Base-by-base conservation (phyloP, 2,113 vertebrate genomes). In the Plecturocebus donacophilus region DNA sequence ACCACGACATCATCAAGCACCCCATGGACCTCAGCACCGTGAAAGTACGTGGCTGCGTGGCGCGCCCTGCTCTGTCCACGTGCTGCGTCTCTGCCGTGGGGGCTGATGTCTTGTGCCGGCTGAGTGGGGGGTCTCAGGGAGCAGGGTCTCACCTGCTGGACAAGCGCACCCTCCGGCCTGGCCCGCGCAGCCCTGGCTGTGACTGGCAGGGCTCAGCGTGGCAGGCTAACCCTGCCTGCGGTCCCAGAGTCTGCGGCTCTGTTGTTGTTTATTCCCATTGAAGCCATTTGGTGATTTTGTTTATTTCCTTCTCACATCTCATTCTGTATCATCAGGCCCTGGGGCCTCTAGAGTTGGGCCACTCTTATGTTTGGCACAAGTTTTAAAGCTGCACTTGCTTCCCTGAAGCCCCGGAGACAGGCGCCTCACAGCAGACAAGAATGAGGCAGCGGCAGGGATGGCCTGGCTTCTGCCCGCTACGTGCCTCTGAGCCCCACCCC, bases 1-100 rank as follows among this genome's bases (percentile, higher is more conserved):
- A 99, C 98, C 99, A 99, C 0, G 99, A 99, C 91, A 99, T 99
- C 98, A 99, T 99, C 99, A 99, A 99, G 98, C 99, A 99, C 98
- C 99, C 99, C 40, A 99, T 99, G 99, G 99, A 99, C 97, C 99
- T 99, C 97, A 99, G 99, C 98, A 99, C 99, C 52, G 99, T 99
- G 75, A 99, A 99, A 98, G 99, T 99, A 98, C 1, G 98, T 96
- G 92, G 64, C 97, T 0, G 52, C 96, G 45, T 2, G 11, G 38
- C 45, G 21, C 5, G n/a, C 40, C 73, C 13, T 0, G 21, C 16
- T 3, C 54, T 19, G 12, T 21, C 3, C 8, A 19, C 5, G 0
- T 20, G 6, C 32, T 6, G 16, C 1, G 30, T 27, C 49, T 14
- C 47, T 54, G 66, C 30, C 12, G 5, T 64, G 61, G 61, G 8